Evolutionary conservation across 2,113 vertebrate species (phyloP), one percentile per base, ranked within the genome.

Genomic region (Leptocoma aspasia): DNA sequence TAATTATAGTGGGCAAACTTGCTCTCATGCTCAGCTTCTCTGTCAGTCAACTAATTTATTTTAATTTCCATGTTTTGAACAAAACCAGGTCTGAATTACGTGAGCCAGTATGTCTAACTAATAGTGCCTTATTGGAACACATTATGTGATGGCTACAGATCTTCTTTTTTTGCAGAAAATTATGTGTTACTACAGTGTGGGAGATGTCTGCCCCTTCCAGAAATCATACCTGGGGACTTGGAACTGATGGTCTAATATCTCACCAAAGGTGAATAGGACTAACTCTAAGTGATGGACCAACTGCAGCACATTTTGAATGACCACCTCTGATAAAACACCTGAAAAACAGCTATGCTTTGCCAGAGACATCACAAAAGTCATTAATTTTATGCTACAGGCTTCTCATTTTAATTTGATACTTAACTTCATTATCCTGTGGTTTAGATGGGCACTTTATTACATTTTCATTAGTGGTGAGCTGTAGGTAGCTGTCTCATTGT

Each of bases 11-110:
- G 61, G 39, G 31, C 24, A 90, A 6, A 66, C 64, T 54, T 90
- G 42, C 81, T 86, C 31, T 84, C 41, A 16, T 20, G 56, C 21
- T 77, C 57, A 64, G 49, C 83, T 86, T 92, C 71, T 91, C 82
- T 82, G 83, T 77, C 89, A 92, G 70, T 86, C 52, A 88, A 57
- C 68, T 97, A 85, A 89, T 84, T 92, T 95, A 68, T 89, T 96
- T 93, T 90, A 56, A 88, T 95, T 53, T 52, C 66, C 82, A 57
- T 77, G 91, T 84, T 69, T 84, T 78, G 85, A 94, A 90, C 20
- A 54, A 92, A 94, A 88, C 52, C 80, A 66, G 27, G 31, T 85
- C 63, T 90, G 79, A 82, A 80, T 80, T 82, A 93, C 85, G 80
- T 56, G 21, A 92, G 54, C 49, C 33, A n/a, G 27, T 65, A 24